Evolutionary conservation across 2,797 vertebrate genomes (phyloP), one percentile per base, ranked within the genome.

Genomic region (Rhinophrynus dorsalis): DNA sequence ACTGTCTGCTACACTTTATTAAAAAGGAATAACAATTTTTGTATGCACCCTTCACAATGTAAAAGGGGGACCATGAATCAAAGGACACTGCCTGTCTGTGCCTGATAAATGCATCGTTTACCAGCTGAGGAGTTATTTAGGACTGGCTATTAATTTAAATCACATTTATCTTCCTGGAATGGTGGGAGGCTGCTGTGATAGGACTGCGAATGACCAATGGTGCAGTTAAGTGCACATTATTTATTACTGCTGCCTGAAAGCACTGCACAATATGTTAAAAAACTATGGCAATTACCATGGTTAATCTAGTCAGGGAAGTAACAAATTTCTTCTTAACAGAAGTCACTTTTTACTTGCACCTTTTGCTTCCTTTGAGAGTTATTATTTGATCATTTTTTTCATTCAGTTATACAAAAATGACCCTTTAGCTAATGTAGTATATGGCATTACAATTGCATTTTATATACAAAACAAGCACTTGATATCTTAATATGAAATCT

Each of bases 1-100:
- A 94, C 89, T 92, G 94, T 94, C 92, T 92, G 93, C 91, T 95
- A 94, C 94, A 96, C 95, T 98, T 98, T 99, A 99, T 99, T 99
- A 98, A 98, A 98, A 98, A 96, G 94, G 97, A 99, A 99, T 98
- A 98, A 96, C 93, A 97, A 94, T 96, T 98, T 97, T 96, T 95
- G 95, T 96, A 95, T 92, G 92, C 94, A 95, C 93, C 94, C 94
- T 96, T 99, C 95, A 95, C 92, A 89, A 93, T 85, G 93, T 92
- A 93, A 95, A 91, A 93, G 92, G 91, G 92, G 92, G 86, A 85
- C 90, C 92, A 99, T 98, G 96, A 98, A 98, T 99, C 97, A 99
- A 92, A 95, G 93, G 94, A 96, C 95, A 95, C 92, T 94, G 95
- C 92, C 93, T 98, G 97, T 97, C 96, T 91, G 83, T 90, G 93